Evolutionary conservation across 2,888 invertebrate genomes (phyloP).

Genomic region (Ceraclea dissimilis): DNA sequence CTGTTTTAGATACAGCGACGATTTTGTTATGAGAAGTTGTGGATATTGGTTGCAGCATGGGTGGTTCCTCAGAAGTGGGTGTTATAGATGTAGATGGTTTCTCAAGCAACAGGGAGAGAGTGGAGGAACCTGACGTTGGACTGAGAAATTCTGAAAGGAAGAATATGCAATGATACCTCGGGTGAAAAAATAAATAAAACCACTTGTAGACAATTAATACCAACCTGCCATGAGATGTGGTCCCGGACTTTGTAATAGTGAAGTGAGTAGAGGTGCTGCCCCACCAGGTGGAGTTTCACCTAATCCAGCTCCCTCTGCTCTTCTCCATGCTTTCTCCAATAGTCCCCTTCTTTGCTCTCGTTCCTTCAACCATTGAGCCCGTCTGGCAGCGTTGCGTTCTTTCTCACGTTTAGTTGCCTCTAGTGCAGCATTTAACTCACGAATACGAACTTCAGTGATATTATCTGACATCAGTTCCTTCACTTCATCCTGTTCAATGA

Average conservation of each 20-base stretch:
- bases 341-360: slow-evolving; percentile 58
- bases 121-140: slow-evolving; percentile 64
- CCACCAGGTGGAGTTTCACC: slow-evolving; percentile 39
- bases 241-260: slow-evolving; percentile 72
- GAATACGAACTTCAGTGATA: slow-evolving; percentile 59
- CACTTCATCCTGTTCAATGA: slow-evolving; percentile 40
- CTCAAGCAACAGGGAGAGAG: slow-evolving; percentile 65
- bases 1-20: slow-evolving; percentile 13
- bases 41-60: slow-evolving; percentile 32
- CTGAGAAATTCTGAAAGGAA: slow-evolving; percentile 40
- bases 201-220: background rate
- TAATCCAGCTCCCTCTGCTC: slow-evolving; percentile 28
- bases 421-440: slow-evolving; percentile 66
- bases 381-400: slow-evolving; percentile 58
- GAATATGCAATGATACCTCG: background rate
- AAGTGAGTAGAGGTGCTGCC: slow-evolving; percentile 71
- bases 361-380: slow-evolving; percentile 56
- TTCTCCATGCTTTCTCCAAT: slow-evolving; percentile 53
- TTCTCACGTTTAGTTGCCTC: slow-evolving; percentile 64
- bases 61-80: slow-evolving; percentile 33
- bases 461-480: slow-evolving; percentile 37
- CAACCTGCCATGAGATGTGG: slow-evolving; percentile 44
- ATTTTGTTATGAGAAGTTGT: slow-evolving; percentile 1
- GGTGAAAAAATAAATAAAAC: background rate
- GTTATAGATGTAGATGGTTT: slow-evolving; percentile 35